Evolutionary conservation across 2,797 vertebrate species (phyloP).

Genomic region (Arctocebus calabarensis): DNA sequence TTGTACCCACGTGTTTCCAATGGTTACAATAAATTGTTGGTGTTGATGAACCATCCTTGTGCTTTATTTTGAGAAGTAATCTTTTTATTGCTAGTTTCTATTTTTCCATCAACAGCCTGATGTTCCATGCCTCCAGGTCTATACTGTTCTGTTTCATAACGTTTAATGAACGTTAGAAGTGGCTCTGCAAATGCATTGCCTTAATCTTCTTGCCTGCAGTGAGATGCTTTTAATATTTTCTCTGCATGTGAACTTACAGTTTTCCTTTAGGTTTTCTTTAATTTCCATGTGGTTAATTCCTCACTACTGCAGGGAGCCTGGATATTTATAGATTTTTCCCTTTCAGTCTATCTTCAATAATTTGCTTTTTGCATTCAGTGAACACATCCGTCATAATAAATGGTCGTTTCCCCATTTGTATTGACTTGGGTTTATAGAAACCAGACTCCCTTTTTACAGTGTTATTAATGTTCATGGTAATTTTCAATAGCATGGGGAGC

Average conservation of each 20-base stretch:
- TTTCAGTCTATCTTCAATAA: slow-evolving; percentile 59
- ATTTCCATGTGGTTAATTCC: slow-evolving; percentile 71
- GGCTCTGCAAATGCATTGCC: slow-evolving; percentile 63
- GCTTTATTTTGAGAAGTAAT: slow-evolving; percentile 47
- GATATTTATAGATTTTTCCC: slow-evolving; percentile 61
- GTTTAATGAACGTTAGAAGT: slow-evolving; percentile 72
- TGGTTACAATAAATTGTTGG: background rate
- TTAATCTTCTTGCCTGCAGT: slow-evolving; percentile 73
- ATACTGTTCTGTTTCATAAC: slow-evolving; percentile 65
- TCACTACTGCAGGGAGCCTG: slow-evolving; percentile 37
- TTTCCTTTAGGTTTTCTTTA: slow-evolving; percentile 71
- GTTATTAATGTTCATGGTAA: slow-evolving; percentile 60
- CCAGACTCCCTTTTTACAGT: slow-evolving; percentile 53
- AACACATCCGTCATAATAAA: slow-evolving; percentile 70
- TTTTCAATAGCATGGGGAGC: slow-evolving; percentile 60
- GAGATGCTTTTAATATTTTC: slow-evolving; percentile 76
- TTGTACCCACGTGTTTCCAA: background rate
- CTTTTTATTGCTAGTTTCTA: slow-evolving; percentile 45
- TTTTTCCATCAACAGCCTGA: slow-evolving; percentile 25
- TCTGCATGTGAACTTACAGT: slow-evolving; percentile 60
- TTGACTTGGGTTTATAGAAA: slow-evolving; percentile 67
- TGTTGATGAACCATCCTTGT: slow-evolving; percentile 22
- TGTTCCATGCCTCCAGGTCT: slow-evolving; percentile 55
- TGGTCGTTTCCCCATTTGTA: slow-evolving; percentile 44
- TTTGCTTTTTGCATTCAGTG: slow-evolving; percentile 63